These are phyloP conservation scores for Phocoena sinus DNA, from an alignment of 2,113 vertebrate genomes.

Conservation along the genomic window DNA sequence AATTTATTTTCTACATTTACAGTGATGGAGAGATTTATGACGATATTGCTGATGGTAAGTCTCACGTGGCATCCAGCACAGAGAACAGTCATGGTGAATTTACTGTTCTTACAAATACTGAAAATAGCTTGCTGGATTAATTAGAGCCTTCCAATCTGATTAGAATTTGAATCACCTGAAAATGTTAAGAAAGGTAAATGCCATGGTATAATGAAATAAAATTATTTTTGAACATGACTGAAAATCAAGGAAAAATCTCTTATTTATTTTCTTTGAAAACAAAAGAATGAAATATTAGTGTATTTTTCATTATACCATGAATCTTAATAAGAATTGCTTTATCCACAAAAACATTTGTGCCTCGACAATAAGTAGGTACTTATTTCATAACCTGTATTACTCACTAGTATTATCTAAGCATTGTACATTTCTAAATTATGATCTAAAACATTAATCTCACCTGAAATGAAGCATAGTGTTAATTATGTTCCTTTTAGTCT, in stretches of 20 bases:
- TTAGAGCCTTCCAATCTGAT: neutral
- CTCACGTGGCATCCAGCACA: neutral
- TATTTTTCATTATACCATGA: constrained; percentile 16
- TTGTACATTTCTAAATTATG: neutral
- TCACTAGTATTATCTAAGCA: neutral
- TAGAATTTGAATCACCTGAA: constrained; percentile 9
- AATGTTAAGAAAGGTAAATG: neutral
- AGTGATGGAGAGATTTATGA: constrained; percentile 96
- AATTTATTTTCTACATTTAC: constrained; percentile 66
- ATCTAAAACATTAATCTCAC: neutral
- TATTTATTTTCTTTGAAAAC: constrained; percentile 21
- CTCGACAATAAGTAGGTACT: neutral
- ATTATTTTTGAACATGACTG: neutral
- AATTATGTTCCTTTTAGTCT: neutral
- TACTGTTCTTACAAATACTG: neutral
- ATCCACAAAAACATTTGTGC: neutral
- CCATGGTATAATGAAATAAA: neutral
- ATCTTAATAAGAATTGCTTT: neutral
- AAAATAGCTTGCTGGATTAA: neutral
- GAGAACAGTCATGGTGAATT: neutral
- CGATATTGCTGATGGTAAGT: constrained; percentile 92
- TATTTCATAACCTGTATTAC: neutral
- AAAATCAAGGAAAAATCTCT: neutral
- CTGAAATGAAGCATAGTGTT: neutral
- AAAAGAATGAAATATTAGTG: neutral